These are phyloP conservation scores for Tragopan temminckii DNA, from an alignment of 2,797 vertebrate genomes.

Conservation along the genomic window DNA sequence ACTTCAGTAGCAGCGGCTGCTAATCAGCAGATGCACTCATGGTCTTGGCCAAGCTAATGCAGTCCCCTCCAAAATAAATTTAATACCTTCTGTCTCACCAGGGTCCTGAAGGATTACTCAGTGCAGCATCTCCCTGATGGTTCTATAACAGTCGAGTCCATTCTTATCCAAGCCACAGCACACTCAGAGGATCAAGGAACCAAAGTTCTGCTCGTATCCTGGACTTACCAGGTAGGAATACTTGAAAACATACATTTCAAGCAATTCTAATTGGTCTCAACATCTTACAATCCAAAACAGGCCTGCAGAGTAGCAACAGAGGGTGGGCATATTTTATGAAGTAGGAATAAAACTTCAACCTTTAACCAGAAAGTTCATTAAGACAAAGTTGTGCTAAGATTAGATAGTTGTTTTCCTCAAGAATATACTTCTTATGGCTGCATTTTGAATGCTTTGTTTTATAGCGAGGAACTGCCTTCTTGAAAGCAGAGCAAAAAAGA, in stretches of 20 bases:
- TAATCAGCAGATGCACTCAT: accelerated
- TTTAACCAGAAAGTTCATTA: not conserved
- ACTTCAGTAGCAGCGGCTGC: not conserved
- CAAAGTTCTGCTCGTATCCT: slow-evolving; percentile 95
- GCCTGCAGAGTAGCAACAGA: accelerated
- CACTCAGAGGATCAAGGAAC: slow-evolving; percentile 90
- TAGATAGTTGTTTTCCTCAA: not conserved
- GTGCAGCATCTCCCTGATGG: slow-evolving; percentile 96
- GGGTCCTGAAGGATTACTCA: slow-evolving; percentile 91
- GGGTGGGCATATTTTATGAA: accelerated
- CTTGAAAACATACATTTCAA: accelerated
- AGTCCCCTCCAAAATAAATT: accelerated
- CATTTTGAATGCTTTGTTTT: not conserved
- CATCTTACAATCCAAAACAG: accelerated
- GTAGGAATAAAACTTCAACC: too few relatives aligned
- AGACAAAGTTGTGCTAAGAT: accelerated
- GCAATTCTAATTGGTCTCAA: accelerated
- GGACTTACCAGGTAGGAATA: slow-evolving; percentile 94
- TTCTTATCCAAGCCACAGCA: slow-evolving; percentile 94
- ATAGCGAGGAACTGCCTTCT: not conserved
- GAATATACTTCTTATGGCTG: not conserved
- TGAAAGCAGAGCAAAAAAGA: not conserved
- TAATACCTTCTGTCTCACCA: not conserved
- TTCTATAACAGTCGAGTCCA: slow-evolving; percentile 96
- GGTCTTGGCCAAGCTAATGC: not conserved